Base-by-base conservation (phyloP, 2,888 invertebrate species). In the Diadegma fenestrale region DNA sequence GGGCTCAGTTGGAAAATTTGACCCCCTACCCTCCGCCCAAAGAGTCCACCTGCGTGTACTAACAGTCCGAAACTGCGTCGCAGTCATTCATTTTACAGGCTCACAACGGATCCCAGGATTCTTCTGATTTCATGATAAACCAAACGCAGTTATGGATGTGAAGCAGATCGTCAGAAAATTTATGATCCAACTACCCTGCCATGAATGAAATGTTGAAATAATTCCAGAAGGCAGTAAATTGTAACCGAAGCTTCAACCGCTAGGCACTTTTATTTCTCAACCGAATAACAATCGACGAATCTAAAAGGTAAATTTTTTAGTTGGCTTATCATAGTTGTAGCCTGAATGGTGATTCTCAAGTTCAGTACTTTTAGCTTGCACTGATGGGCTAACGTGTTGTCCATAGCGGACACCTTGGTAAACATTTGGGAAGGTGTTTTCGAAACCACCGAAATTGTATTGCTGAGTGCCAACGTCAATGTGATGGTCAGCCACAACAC, bases 1-100 rank as follows among this genome's bases (percentile, higher is more conserved):
- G 76, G 79, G 51, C 58, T 54, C 22, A 22, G 51, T 48, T 84
- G 58, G 78, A 73, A 75, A 78, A 61, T 79, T 83, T 76, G 81
- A 43, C 58, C 69, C 45, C 0, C 33, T 5, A 33, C 33, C 3
- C 33, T 33, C 4, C 33, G 33, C 33, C 33, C 8, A 43, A 19
- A 22, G 22, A 54, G 54, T 54, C 14, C 45, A 41, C 19, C 30
- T 72, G 41, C 22, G 10, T 48, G 33, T 33, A 30, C 37, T 48
- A 19, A 45, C 71, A 43, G 22, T 22, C 19, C 26, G 22, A 66
- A 75, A 33, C 45, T 68, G 48, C n/a, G 41, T 63, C 43, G 69
- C 61, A 22, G 75, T 75, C 54, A n/a, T 45, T 37, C 19, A 66
- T 80, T 43, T 14, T 43, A 43, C 19, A 43, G 22, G 43, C 43